phyloP scores from a whole-genome alignment of 2,113 vertebrate species.

The zebrafish (Danio rerio) region GRCz12tu NC_133181.1:39722501-39723000 shows the following conservation, averaged over 20 bases:
- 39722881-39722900: background rate
- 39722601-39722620: constrained; percentile 76
- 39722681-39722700: constrained; percentile 81
- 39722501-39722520: constrained; percentile 76
- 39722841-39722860: constrained; percentile 30
- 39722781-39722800: constrained; percentile 31
- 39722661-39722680: constrained; percentile 82
- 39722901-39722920: background rate
- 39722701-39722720: constrained; percentile 80
- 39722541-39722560: constrained; percentile 79
- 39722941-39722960: constrained; percentile 14
- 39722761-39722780: constrained; percentile 62
- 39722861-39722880: constrained; percentile 23
- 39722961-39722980: constrained; percentile 13
- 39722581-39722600: constrained; percentile 76
- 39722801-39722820: constrained; percentile 1
- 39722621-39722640: constrained; percentile 70
- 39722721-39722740: constrained; percentile 70
- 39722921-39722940: constrained; percentile 25
- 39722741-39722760: constrained; percentile 66
- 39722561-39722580: constrained; percentile 77
- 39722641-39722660: constrained; percentile 78
- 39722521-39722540: constrained; percentile 79
- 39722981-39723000: background rate
- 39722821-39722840: constrained; percentile 24